These are phyloP conservation scores for Ephestia elutella DNA, from an alignment of 1,140 invertebrate species.

Conservation along the genomic window DNA sequence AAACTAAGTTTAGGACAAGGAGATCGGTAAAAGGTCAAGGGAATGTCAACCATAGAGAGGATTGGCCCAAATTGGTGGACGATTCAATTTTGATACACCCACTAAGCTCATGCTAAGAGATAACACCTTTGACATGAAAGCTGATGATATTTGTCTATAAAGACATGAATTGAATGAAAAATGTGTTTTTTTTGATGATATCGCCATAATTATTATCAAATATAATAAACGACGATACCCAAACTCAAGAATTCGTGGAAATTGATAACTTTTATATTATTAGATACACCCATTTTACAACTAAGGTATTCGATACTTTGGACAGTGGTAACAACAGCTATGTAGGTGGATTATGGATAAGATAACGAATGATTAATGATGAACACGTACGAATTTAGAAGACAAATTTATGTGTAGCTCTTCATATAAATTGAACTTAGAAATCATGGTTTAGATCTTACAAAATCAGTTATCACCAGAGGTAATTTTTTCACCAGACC, in stretches of 20 bases:
- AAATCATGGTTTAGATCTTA: too few species aligned
- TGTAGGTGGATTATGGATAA: not conserved
- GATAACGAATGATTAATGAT: not conserved
- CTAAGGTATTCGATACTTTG: not conserved
- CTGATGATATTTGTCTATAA: not conserved
- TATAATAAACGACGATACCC: not conserved
- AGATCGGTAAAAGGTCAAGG: conserved; percentile 14
- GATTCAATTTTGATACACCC: conserved; percentile 22
- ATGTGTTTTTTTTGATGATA: not conserved
- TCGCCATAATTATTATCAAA: not conserved
- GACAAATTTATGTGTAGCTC: too few species aligned
- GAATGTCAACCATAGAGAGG: conserved; percentile 59
- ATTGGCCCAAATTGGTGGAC: conserved; percentile 61
- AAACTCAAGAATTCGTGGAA: not conserved
- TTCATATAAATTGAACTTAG: too few species aligned
- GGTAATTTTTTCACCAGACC: too few species aligned
- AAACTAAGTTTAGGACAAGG: conserved; percentile 3
- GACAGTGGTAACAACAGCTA: not conserved
- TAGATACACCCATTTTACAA: not conserved
- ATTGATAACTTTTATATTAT: not conserved
- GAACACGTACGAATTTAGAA: not conserved
- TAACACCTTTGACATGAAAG: conserved; percentile 39
- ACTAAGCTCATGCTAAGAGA: conserved; percentile 39
- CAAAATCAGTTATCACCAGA: too few species aligned
- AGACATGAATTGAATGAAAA: not conserved